Conservation (phyloP, 1,140 invertebrate genomes). For the Ips nitidus region DNA sequence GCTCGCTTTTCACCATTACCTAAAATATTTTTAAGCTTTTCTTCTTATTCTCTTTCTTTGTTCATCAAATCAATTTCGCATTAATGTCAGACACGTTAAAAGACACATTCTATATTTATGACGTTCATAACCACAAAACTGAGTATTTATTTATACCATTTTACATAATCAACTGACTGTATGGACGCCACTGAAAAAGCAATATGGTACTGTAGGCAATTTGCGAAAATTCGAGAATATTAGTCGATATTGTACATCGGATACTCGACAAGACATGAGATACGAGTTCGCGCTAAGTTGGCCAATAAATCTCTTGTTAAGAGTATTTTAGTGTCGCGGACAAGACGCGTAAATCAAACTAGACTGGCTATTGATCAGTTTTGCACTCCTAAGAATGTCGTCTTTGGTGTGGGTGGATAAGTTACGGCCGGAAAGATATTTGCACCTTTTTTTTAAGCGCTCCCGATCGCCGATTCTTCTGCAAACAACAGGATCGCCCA, state of each 20-base stretch:
- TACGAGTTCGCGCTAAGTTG: conserved; percentile 35
- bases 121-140: no score
- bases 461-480: no score
- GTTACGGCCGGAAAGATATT: conserved; percentile 2
- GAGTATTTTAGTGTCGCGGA: conserved; percentile 38
- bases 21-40: no score
- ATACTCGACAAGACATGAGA: conserved; percentile 34
- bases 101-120: no score
- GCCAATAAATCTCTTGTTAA: conserved; percentile 33
- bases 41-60: no score
- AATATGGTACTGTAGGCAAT: background rate
- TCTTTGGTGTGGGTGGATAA: conserved; percentile 26
- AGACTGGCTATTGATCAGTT: conserved; percentile 38
- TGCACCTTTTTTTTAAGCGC: no score
- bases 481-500: background rate
- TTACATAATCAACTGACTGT: no score
- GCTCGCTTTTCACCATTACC: no score
- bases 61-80: no score
- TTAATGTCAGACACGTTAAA: no score
- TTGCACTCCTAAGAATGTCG: conserved; percentile 32
- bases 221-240: conserved; percentile 30
- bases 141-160: no score
- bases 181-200: background rate
- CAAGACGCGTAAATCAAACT: conserved; percentile 36
- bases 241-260: conserved; percentile 36